Percentiles rank a stretch among this genome's conserved stretches.
phyloP scores from a whole-genome alignment of 2,113 vertebrate genomes.

The Colius striatus region DNA sequence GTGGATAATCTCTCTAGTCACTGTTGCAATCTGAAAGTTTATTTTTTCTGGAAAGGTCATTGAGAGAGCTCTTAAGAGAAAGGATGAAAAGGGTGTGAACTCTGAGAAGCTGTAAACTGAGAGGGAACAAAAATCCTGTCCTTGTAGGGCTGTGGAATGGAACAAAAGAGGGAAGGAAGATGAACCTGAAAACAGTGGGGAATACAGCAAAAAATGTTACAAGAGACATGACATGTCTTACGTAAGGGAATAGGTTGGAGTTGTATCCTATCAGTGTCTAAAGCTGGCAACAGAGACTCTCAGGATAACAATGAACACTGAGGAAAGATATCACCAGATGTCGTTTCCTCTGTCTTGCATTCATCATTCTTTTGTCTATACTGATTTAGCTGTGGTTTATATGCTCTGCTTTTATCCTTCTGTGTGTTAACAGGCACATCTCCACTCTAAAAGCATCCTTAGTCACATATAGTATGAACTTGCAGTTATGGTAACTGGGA shows the following conservation, averaged over 20 bases:
- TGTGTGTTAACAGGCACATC: neutral
- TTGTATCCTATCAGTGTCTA: neutral
- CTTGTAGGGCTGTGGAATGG: neutral
- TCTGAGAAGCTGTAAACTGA: neutral
- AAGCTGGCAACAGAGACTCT: neutral
- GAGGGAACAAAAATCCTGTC: neutral
- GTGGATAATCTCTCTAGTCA: conserved; percentile 35
- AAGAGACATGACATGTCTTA: neutral
- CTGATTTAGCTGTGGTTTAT: neutral
- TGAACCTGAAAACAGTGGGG: neutral
- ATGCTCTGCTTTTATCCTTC: neutral
- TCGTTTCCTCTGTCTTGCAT: neutral
- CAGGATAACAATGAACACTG: neutral
- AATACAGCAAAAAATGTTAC: neutral
- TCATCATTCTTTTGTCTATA: neutral
- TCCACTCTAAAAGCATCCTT: neutral
- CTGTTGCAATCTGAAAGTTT: conserved; percentile 9
- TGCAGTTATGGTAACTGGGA: neutral
- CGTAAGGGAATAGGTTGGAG: neutral
- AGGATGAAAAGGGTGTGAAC: conserved; percentile 37
- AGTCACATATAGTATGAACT: neutral
- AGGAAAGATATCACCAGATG: neutral
- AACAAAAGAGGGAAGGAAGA: neutral
- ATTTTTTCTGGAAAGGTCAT: conserved; percentile 41
- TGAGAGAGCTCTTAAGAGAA: neutral